Evolutionary conservation across 2,113 vertebrate genomes (phyloP).

Genomic region (rabbit (Oryctolagus cuniculus)): mOryCun1.1 NC_091453.1:82804501-82805000

Average conservation of each 20-base stretch:
- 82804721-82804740: neutral
- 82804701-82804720: conserved; percentile 20
- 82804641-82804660: too few species aligned
- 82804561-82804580: too few species aligned
- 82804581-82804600: too few species aligned
- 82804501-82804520: too few species aligned
- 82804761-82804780: neutral
- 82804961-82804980: neutral
- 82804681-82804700: neutral
- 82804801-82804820: conserved; percentile 17
- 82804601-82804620: too few species aligned
- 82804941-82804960: neutral
- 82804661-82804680: neutral
- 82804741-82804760: conserved; percentile 36
- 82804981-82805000: neutral
- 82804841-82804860: neutral
- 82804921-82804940: conserved; percentile 21
- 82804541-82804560: too few species aligned
- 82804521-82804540: too few species aligned
- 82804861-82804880: conserved; percentile 22
- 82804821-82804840: neutral
- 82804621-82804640: too few species aligned
- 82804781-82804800: neutral
- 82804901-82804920: neutral
- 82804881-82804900: neutral